Base-by-base conservation (phyloP, 2,113 vertebrate genomes). In the Scomber japonicus region DNA sequence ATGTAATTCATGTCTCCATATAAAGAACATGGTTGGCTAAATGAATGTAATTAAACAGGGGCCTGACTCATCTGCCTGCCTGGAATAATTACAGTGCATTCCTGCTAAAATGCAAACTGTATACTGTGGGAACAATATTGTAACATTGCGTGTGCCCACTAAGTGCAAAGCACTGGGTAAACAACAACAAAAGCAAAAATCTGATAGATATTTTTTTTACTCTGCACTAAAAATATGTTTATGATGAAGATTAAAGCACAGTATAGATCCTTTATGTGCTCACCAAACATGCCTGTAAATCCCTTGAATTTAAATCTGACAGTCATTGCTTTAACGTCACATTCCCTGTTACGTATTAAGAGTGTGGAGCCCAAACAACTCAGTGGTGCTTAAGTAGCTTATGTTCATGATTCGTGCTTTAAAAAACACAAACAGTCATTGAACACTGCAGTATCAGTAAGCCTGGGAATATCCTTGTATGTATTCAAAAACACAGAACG, bases 11-110 rank as follows among this genome's bases (percentile, higher is more conserved):
- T 1, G 3, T 72, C 78, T 88, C 53, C 59, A 68, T 79, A 56
- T 71, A 59, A 69, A 81, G 62, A 86, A 86, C 78, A 81, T 51
- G 77, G 64, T 59, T 63, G 84, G 71, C 31, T 81, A 66, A 91
- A 85, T 87, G 59, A 76, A 24, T 63, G 46, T 81, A 84, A 82
- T 83, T 82, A 83, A 85, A 80, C 24, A 46, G 74, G 3, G n/a
- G 46, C 59, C 53, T 70, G 78, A 80, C 66, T 85, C 80, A 60
- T 78, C 69, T 76, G 83, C 68, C 63, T 15, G 60, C 11, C 40
- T 5, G 45, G 30, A 78, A 84, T 85, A 78, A 84, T 85, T 72
- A 75, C 46, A 74, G 35, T 40, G 6, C 35, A 40, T 67, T 21
- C 0, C 31, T 46, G 50, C 48, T 24, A 16, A 71, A 62, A 11